Percentiles rank a stretch among this genome's conserved stretches.
phyloP scores from a whole-genome alignment of 2,113 vertebrate genomes.

The Myrmophylax atrothorax region DNA sequence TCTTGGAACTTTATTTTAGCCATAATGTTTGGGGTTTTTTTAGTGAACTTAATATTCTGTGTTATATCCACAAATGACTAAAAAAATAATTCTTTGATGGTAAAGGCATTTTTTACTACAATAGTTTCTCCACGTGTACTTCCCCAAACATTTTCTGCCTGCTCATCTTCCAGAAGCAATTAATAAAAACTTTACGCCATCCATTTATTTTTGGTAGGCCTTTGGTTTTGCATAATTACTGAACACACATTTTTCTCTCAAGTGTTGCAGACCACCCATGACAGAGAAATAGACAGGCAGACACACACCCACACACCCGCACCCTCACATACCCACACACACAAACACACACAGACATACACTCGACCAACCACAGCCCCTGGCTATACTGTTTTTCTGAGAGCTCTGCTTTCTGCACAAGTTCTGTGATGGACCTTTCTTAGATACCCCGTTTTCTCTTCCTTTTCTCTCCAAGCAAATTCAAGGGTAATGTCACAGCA shows the following conservation, averaged over 20 bases:
- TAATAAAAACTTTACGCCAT: neutral
- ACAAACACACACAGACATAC: fast-evolving
- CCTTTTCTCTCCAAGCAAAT: neutral
- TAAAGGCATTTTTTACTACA: neutral
- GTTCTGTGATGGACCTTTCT: neutral
- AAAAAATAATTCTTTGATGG: fast-evolving
- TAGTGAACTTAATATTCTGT: neutral
- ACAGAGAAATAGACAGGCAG: neutral
- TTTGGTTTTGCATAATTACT: neutral
- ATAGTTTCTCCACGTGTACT: neutral
- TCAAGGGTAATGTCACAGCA: neutral
- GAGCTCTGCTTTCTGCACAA: neutral
- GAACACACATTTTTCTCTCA: neutral
- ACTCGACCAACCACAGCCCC: fast-evolving
- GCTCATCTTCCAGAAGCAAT: neutral
- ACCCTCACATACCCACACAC: neutral
- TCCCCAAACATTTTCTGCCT: neutral
- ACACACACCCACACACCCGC: neutral
- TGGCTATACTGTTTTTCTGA: neutral
- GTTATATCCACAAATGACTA: fast-evolving
- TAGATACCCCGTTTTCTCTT: neutral
- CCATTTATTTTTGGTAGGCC: neutral
- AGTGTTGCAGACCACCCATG: neutral
- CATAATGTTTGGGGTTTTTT: neutral
- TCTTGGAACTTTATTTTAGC: neutral